Base-by-base conservation (phyloP, 2,797 vertebrate species). In the Natrix natrix region DNA sequence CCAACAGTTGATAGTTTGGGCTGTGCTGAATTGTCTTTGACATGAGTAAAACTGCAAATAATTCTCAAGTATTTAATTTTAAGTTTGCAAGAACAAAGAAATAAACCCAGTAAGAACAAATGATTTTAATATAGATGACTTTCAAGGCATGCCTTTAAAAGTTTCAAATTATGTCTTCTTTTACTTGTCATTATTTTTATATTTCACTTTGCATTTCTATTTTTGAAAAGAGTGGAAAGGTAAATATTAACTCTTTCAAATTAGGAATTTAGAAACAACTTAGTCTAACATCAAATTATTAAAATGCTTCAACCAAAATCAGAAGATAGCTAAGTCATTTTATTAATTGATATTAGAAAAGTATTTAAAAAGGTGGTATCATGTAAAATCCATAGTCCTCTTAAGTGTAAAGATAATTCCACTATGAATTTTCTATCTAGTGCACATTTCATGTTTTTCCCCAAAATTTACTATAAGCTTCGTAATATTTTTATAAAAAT, bases 401-500 rank as follows among this genome's bases (percentile, higher is more conserved):
- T 92, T 24, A 93, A 93, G 94, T 91, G 92, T 93, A 32, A 93
- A 93, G 28, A 63, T 20, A 26, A 83, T 32, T 63, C n/a, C n/a
- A 93, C 11, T 8, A 86, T 92, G 91, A 5, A 26, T 90, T 78
- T 48, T 96, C 95, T 94, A 93, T 90, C 60, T n/a, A 94, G 96
- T 97, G 97, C 96, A 97, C 95, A 97, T 96, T 97, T 96, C 94
- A 95, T 94, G 91, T 93, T 55, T 83, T 28, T 0, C 2, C 37
- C 74, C 74, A 24, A 48, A 48, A 48, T 83, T 48, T 83, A 83
- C 10, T 83, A 83, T 83, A 83, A 83, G 10, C 37, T 24, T 83
- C 1, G 1, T 24, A 24, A 48, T 48, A 83, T 83, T 48, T 32
- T 83, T 48, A 20, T 83, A 83, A 83, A 83, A 83, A 48, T 83